A percentile compares a stretch with the other conserved stretches of the same genome.
Evolutionary conservation across 2,797 vertebrate genomes (phyloP).

Genomic region (Lepus townsendii): DNA sequence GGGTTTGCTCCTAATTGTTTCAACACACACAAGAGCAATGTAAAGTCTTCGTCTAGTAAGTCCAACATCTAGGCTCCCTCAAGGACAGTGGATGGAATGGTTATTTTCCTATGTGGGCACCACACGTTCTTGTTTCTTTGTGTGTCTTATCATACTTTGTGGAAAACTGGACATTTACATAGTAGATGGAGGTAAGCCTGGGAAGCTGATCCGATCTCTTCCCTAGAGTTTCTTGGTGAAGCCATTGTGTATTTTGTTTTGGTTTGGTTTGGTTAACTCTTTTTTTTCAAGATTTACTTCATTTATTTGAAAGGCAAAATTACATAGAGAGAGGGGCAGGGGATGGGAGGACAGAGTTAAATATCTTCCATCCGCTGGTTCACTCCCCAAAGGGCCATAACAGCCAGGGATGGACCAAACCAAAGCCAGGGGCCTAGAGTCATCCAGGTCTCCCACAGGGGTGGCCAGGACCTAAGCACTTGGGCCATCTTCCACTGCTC

Average conservation of each 20-base stretch:
- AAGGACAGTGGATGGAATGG: too few species aligned
- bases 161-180: not conserved
- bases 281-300: too few species aligned
- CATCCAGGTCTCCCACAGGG: too few species aligned
- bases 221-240: not conserved
- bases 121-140: not conserved
- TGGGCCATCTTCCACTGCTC: too few species aligned
- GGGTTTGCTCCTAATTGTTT: not conserved
- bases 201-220: not conserved
- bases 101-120: not conserved
- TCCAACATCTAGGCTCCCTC: not conserved
- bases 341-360: too few species aligned
- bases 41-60: not conserved
- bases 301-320: too few species aligned
- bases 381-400: too few species aligned
- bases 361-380: too few species aligned
- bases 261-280: not conserved
- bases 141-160: not conserved
- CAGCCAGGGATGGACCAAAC: too few species aligned
- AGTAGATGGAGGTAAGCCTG: not conserved
- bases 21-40: rapidly evolving
- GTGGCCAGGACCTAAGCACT: too few species aligned
- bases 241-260: not conserved
- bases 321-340: too few species aligned
- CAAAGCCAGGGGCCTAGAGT: too few species aligned